Evolutionary conservation across 2,888 invertebrate species (phyloP).

Genomic region (Pachliopta kotzebuea): DNA sequence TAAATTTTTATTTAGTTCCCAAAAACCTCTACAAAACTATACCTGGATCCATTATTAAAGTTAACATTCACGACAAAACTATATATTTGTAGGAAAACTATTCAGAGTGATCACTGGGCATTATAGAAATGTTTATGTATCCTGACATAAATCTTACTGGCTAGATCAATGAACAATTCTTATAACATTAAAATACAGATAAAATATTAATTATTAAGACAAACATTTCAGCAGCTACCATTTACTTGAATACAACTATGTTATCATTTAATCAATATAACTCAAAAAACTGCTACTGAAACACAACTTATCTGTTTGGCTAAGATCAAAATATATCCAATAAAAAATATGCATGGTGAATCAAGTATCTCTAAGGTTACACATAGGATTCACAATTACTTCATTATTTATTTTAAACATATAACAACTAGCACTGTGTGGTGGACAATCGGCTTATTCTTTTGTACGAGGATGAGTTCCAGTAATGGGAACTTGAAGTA

Average conservation of each 20-base stretch:
- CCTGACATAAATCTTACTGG: constrained; percentile 21
- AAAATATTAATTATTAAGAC: constrained; percentile 12
- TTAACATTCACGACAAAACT: constrained; percentile 56
- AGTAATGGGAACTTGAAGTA: no score
- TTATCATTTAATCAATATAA: background rate
- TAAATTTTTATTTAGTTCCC: constrained; percentile 67
- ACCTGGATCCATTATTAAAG: constrained; percentile 64
- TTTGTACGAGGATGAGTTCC: no score
- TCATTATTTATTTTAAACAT: background rate
- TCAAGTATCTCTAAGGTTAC: background rate
- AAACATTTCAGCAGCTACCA: background rate
- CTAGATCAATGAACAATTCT: constrained; percentile 35
- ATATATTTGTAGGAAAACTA: constrained; percentile 42
- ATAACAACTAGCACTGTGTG: no score
- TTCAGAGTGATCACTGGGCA: constrained; percentile 13
- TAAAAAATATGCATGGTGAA: background rate
- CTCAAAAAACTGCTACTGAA: constrained; percentile 3
- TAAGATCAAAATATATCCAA: background rate
- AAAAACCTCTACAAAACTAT: constrained; percentile 79
- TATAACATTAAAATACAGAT: constrained; percentile 16
- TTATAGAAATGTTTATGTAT: constrained; percentile 36
- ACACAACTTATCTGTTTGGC: constrained; percentile 8
- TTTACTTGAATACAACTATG: background rate
- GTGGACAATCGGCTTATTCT: no score
- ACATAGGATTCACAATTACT: background rate